Percentiles rank a stretch among this genome's conserved stretches.
These are phyloP conservation scores for Pseudachorutes palmiensis DNA, from an alignment of 1,140 invertebrate species.

Conservation along the genomic window DNA sequence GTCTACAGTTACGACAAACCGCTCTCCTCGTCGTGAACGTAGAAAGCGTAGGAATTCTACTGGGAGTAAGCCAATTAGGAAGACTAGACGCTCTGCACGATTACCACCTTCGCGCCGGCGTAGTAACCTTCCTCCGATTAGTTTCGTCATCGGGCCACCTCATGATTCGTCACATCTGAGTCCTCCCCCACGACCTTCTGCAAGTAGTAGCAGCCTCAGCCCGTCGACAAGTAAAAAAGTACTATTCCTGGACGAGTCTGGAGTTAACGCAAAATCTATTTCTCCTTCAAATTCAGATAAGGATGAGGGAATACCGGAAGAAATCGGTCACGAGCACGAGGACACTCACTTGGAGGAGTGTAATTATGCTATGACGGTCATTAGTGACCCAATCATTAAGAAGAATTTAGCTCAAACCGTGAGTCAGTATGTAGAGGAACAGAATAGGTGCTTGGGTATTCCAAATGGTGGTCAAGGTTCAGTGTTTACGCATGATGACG, in stretches of 20 bases:
- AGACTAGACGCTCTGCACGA: not conserved
- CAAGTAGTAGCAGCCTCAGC: conserved; percentile 4
- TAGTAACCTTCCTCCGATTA: conserved; percentile 3
- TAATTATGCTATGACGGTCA: not conserved
- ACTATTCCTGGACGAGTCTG: conserved; percentile 34
- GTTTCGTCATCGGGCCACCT: not conserved
- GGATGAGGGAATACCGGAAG: conserved; percentile 38
- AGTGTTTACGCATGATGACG: not conserved
- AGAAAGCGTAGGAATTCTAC: conserved; percentile 15
- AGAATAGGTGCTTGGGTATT: not conserved
- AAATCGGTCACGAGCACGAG: conserved; percentile 25
- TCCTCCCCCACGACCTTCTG: not conserved
- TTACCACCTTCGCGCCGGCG: conserved; percentile 15
- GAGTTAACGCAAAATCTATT: conserved; percentile 19
- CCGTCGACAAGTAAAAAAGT: conserved; percentile 28
- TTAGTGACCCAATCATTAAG: conserved; percentile 21
- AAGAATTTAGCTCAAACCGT: conserved; percentile 25
- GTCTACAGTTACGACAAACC: not conserved
- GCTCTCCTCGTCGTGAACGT: not conserved
- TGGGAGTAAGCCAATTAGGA: not conserved
- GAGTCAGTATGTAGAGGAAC: conserved; percentile 19
- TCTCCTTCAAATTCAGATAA: conserved; percentile 36
- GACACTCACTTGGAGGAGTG: conserved; percentile 7
- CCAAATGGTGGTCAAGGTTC: not conserved
- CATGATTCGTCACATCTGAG: not conserved